These are phyloP conservation scores for Leucophenga varia DNA, from an alignment of 1,140 invertebrate genomes.

Conservation along the genomic window DNA sequence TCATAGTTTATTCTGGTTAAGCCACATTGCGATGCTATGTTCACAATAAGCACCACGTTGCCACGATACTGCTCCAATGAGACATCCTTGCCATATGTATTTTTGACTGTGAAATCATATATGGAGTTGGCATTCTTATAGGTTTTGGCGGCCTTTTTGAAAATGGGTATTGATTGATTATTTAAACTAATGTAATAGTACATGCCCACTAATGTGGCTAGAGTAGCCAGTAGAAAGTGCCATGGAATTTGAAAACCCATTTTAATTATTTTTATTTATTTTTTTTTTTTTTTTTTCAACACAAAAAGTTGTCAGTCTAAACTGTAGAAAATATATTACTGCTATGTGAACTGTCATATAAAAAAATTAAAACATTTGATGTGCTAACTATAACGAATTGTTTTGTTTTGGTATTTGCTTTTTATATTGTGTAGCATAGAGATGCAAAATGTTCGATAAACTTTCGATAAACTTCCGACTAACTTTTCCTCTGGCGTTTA, in stretches of 20 bases:
- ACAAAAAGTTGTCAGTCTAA: no score
- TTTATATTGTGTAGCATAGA: no score
- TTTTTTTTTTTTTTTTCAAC: constrained; percentile 24
- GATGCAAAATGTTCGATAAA: no score
- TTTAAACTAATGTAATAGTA: constrained; percentile 12
- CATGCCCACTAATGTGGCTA: constrained; percentile 13
- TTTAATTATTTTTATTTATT: not conserved
- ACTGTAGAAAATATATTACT: no score
- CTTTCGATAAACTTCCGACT: no score
- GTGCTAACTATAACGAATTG: no score
- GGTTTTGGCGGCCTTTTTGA: constrained; percentile 39
- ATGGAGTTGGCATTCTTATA: constrained; percentile 65
- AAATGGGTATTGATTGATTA: no score
- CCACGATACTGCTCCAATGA: constrained; percentile 72
- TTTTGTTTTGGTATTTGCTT: no score
- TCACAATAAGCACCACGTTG: constrained; percentile 75
- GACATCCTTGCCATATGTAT: constrained; percentile 73
- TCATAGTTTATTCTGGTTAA: constrained; percentile 78
- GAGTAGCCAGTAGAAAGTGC: constrained; percentile 16
- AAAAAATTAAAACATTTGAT: no score
- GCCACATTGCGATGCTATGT: constrained; percentile 86
- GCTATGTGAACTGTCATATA: no score
- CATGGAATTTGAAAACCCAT: constrained; percentile 10
- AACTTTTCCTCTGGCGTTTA: no score
- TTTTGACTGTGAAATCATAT: constrained; percentile 74